Base-by-base conservation (phyloP, 1,140 invertebrate genomes). In the Araneus ventricosus region DNA sequence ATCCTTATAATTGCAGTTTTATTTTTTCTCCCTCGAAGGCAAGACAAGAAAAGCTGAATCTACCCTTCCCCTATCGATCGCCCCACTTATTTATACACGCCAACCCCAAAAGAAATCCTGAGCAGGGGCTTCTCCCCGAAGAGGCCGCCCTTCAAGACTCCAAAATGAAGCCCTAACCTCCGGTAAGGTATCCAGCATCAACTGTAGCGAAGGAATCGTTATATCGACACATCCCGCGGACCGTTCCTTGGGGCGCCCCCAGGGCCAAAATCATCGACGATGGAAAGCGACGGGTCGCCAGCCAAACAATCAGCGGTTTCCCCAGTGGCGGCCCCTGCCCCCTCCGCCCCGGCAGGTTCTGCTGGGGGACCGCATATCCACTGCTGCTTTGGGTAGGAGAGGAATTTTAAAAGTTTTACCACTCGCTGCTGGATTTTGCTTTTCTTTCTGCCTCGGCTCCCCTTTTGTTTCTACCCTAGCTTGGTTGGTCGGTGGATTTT, bases 221-320 rank as follows among this genome's bases (percentile, higher is more conserved):
- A 88, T 75, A 88, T 88, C 87, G 87, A 88, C 63, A 88, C 87
- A 88, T 67, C 34, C 30, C 24, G 57, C 63, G 27, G 61, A 41
- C 59, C 57, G 37, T 52, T 75, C 67, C 87, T 41, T 41, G 22
- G 39, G 37, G 39, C 45, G 39, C 82, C 87, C 87, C 87, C 52
- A 59, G 41, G 87, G 87, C 87, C 87, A 88, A 88, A 88, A 88
- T 88, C 87, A 88, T 88, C 87, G 87, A 75, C 61, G 87, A 88
- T 88, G 87, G 87, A 75, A 88, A 75, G 41, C 87, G 87, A 88
- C 87, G 87, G 87, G 87, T 88, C 87, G 87, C 87, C 87, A 88
- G 87, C 87, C 87, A 88, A 88, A 88, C 87, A 88, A 88, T 88
- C 87, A 88, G 87, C 87, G 87, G 63, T 22, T 41, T 75, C 87